These are phyloP conservation scores for Hermodice carunculata DNA, from an alignment of 2,888 invertebrate species.

Conservation along the genomic window DNA sequence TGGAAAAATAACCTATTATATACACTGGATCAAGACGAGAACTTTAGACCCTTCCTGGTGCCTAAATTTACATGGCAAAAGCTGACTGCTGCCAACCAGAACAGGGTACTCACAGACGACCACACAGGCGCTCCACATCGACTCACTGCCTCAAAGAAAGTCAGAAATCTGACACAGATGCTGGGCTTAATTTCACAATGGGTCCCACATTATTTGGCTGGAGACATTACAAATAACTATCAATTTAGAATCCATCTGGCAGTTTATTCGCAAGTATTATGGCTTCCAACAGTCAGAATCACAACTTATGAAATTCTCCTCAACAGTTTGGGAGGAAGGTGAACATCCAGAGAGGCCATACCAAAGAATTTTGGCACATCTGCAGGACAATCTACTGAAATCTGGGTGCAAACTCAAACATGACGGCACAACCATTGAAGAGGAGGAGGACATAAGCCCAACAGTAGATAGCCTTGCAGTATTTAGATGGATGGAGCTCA, in stretches of 20 bases:
- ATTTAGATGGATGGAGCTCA: background rate
- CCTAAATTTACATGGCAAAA: background rate
- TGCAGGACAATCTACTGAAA: too few species aligned
- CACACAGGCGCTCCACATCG: background rate
- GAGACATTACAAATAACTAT: background rate
- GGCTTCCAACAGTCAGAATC: background rate
- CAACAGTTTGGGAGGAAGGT: background rate
- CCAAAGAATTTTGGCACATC: too few species aligned
- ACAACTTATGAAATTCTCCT: slow-evolving; percentile 1
- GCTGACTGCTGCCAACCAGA: too few species aligned
- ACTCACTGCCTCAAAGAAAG: background rate
- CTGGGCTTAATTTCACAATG: background rate
- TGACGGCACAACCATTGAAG: background rate
- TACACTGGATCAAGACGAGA: background rate
- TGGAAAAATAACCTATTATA: background rate
- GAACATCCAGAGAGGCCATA: background rate
- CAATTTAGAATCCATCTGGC: background rate
- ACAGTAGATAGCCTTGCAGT: background rate
- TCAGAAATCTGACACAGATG: background rate
- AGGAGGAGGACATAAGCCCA: background rate
- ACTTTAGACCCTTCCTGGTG: background rate
- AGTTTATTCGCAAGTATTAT: background rate
- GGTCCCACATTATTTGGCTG: background rate
- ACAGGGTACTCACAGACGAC: background rate
- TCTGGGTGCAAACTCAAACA: background rate